Conservation (phyloP, 2,797 vertebrate species). For the Caiman crocodilus region DNA sequence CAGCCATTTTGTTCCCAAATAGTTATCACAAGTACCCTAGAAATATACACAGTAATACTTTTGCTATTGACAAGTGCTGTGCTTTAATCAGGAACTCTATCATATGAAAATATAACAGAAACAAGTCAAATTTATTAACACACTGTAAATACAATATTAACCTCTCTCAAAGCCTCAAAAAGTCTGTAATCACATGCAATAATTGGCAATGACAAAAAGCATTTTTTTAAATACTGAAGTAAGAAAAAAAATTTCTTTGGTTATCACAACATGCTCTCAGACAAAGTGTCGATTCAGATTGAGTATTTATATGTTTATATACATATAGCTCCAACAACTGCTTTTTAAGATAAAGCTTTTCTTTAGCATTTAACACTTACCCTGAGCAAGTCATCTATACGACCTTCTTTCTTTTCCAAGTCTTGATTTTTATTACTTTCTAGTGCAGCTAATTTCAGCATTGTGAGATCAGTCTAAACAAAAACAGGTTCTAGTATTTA, state of each 20-base stretch:
- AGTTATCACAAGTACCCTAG: not conserved
- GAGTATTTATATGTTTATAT: not conserved
- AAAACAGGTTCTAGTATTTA: conserved; percentile 48
- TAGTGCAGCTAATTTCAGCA: conserved; percentile 96
- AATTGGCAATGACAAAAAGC: not conserved
- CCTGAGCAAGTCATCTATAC: conserved; percentile 98
- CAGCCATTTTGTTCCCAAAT: not conserved
- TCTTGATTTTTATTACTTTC: conserved; percentile 99
- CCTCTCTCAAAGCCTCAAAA: not conserved
- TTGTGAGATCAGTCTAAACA: conserved; percentile 95
- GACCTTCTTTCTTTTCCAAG: conserved; percentile 98
- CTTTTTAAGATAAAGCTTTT: not conserved
- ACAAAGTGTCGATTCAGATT: not conserved
- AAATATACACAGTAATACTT: not conserved
- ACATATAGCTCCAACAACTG: not conserved
- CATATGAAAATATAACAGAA: not conserved
- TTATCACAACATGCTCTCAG: conserved; percentile 20
- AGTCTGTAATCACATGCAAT: not conserved
- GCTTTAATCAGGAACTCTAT: not conserved
- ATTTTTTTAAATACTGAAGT: not conserved
- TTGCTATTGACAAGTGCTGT: not conserved
- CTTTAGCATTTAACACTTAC: conserved; percentile 82
- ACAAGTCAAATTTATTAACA: not conserved
- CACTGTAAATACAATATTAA: not conserved
- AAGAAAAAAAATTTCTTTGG: conserved; percentile 8